phyloP scores from a whole-genome alignment of 2,797 vertebrate species.

The Sciaenops ocellatus region DNA sequence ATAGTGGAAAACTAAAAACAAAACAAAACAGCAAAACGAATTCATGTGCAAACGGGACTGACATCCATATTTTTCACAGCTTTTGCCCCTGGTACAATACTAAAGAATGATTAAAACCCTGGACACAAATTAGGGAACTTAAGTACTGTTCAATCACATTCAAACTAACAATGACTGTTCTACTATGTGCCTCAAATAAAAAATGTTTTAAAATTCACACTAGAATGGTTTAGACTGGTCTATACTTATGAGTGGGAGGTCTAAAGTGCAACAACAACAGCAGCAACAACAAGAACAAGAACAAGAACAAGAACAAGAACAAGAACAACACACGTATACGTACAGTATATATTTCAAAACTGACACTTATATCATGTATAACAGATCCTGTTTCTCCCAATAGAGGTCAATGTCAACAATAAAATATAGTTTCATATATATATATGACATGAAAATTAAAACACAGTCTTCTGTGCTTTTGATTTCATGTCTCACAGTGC shows the following conservation, averaged over 20 bases:
- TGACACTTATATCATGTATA: slow-evolving; percentile 6
- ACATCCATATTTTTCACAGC: neutral
- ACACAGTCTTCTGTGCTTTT: neutral
- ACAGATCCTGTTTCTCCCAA: neutral
- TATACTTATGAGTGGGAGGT: neutral
- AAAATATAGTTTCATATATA: neutral
- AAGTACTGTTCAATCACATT: neutral
- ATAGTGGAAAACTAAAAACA: neutral
- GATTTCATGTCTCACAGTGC: neutral
- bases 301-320: slow-evolving; percentile 18
- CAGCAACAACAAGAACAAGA: slow-evolving; percentile 15
- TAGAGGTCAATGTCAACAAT: slow-evolving; percentile 18
- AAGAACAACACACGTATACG: neutral
- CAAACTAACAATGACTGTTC: neutral
- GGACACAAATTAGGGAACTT: neutral
- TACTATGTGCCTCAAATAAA: slow-evolving; percentile 5
- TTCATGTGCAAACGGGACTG: slow-evolving; percentile 8
- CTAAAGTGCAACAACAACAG: slow-evolving; percentile 42
- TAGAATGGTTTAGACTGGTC: neutral
- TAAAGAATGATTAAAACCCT: neutral
- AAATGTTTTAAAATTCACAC: neutral
- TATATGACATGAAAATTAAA: neutral
- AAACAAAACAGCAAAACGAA: slow-evolving; percentile 1
- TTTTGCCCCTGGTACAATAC: slow-evolving; percentile 1
- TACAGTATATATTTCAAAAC: neutral